Evolutionary conservation across 2,113 vertebrate species (phyloP).

Genomic region (Drymodes brunneopygia): DNA sequence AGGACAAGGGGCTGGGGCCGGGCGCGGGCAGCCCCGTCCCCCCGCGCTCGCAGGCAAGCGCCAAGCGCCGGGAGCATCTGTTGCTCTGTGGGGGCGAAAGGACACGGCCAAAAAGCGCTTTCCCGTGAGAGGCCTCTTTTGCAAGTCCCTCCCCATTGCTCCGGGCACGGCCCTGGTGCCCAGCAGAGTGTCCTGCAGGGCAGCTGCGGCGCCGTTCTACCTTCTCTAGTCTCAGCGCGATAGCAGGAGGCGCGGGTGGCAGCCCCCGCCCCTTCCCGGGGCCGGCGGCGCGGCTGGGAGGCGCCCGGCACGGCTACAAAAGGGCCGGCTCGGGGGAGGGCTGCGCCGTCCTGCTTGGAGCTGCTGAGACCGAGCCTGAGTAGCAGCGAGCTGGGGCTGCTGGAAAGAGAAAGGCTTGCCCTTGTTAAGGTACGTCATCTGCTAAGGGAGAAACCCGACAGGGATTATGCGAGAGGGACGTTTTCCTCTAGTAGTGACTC

Average conservation of each 20-base stretch:
- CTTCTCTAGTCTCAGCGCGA: fast-evolving
- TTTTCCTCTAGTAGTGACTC: background rate
- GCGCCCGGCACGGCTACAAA: background rate
- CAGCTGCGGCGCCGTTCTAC: too few relatives aligned
- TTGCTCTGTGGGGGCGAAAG: background rate
- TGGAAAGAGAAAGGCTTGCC: fast-evolving
- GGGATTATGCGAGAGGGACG: fast-evolving
- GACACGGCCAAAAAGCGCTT: background rate
- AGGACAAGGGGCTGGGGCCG: background rate
- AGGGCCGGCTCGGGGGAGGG: background rate
- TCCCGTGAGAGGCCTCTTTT: background rate
- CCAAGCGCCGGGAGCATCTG: background rate
- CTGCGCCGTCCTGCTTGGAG: fast-evolving
- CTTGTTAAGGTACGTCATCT: background rate
- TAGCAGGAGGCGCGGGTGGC: fast-evolving
- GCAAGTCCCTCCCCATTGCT: fast-evolving
- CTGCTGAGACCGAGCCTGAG: fast-evolving
- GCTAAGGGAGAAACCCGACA: fast-evolving
- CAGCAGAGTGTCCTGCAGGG: fast-evolving
- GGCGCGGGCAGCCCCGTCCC: background rate
- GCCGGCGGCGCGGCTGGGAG: background rate
- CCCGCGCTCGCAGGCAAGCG: background rate
- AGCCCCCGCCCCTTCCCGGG: background rate
- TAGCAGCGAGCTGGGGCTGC: background rate
- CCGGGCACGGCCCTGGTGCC: background rate